These are phyloP conservation scores for Eupithecia insigniata DNA, from an alignment of 2,888 invertebrate species.

Conservation along the genomic window DNA sequence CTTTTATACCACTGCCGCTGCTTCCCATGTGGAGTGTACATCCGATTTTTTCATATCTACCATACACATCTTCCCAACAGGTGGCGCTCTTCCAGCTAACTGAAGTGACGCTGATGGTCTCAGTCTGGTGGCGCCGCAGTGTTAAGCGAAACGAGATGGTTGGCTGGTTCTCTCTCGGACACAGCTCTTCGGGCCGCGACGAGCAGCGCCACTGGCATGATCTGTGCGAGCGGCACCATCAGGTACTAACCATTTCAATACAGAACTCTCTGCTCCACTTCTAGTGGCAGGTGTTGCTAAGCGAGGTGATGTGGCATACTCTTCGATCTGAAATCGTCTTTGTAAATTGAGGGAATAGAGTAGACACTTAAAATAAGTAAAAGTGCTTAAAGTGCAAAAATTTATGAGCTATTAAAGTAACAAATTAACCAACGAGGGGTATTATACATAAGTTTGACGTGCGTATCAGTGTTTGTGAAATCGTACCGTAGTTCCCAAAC, in stretches of 20 bases:
- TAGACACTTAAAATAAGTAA: too few relatives aligned
- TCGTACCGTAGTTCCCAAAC: too few relatives aligned
- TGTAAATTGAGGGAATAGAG: too few relatives aligned
- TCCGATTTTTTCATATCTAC: background rate
- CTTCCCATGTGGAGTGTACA: background rate
- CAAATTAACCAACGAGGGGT: too few relatives aligned
- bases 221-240: slow-evolving; percentile 94
- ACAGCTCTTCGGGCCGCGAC: slow-evolving; percentile 96
- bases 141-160: slow-evolving; percentile 98
- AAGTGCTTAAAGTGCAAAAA: too few relatives aligned
- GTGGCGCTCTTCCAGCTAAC: slow-evolving; percentile 97
- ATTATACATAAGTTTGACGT: too few relatives aligned
- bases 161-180: slow-evolving; percentile 97
- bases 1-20: background rate
- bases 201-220: slow-evolving; percentile 97
- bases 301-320: background rate
- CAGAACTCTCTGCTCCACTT: slow-evolving; percentile 67
- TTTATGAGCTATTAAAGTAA: too few relatives aligned
- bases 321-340: background rate
- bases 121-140: slow-evolving; percentile 96
- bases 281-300: too few relatives aligned
- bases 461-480: too few relatives aligned
- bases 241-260: slow-evolving; percentile 78
- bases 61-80: slow-evolving; percentile 68
- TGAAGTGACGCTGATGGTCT: slow-evolving; percentile 97